Evolutionary conservation across 2,797 vertebrate genomes (phyloP).

Genomic region (Phataginus tetradactyla): DNA sequence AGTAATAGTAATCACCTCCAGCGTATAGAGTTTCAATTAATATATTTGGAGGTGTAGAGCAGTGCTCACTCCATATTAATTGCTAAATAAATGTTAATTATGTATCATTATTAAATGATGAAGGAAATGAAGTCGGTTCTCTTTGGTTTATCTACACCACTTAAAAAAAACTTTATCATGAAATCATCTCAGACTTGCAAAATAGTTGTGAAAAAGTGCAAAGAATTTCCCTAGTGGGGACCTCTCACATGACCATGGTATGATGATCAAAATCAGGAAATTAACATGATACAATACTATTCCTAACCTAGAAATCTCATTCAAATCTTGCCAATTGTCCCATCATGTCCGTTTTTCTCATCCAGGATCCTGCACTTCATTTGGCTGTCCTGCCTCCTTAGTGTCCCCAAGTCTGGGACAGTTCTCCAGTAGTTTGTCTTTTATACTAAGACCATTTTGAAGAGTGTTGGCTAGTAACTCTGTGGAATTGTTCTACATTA

Average conservation of each 20-base stretch:
- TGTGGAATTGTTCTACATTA: neutral
- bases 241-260: neutral
- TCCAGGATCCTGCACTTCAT: neutral
- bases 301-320: neutral
- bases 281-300: neutral
- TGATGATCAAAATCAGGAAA: neutral
- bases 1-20: neutral
- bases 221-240: neutral
- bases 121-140: neutral
- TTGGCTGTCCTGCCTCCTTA: neutral
- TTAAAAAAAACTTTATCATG: neutral
- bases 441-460: neutral
- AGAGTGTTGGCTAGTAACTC: neutral
- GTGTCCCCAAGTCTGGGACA: neutral
- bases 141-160: neutral
- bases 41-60: neutral
- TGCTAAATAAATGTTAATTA: neutral
- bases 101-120: neutral
- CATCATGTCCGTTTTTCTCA: neutral
- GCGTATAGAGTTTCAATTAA: neutral
- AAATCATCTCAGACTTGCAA: slow-evolving; percentile 17
- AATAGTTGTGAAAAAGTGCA: neutral
- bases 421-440: neutral
- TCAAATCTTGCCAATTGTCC: neutral
- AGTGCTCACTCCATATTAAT: neutral